A percentile compares a stretch with the other conserved stretches of the same genome.
Evolutionary conservation across 2,888 invertebrate species (phyloP).

Genomic region (Epinotia brunnichana): DNA sequence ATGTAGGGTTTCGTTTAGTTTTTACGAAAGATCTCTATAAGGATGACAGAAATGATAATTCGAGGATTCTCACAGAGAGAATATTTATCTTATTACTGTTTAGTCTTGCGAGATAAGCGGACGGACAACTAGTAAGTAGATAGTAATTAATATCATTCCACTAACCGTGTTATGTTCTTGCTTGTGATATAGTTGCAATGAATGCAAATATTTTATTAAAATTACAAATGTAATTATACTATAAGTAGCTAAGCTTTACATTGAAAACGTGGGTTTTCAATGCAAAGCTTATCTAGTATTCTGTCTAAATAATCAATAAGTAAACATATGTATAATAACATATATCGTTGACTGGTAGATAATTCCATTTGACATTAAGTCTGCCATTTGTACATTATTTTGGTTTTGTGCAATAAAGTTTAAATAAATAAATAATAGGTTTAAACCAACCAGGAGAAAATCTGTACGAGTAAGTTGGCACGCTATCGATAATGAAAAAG

Average conservation of each 20-base stretch:
- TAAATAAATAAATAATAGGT: too few relatives aligned
- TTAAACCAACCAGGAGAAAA: constrained; percentile 2
- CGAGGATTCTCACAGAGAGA: constrained; percentile 33
- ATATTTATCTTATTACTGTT: constrained; percentile 36
- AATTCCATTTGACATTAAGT: too few relatives aligned
- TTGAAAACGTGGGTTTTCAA: background rate
- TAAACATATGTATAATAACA: background rate
- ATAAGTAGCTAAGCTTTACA: background rate
- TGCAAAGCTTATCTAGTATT: background rate
- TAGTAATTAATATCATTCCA: constrained; percentile 36
- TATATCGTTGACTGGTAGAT: too few relatives aligned
- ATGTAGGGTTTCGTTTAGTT: constrained; percentile 67
- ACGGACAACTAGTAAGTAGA: constrained; percentile 39
- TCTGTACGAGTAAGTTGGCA: constrained; percentile 22
- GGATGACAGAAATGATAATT: constrained; percentile 52
- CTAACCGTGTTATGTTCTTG: constrained; percentile 18
- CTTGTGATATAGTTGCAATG: constrained; percentile 3
- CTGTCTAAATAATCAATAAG: background rate
- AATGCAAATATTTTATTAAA: background rate
- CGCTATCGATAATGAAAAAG: constrained; percentile 36
- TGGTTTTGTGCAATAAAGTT: too few relatives aligned
- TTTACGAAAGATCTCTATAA: constrained; percentile 52
- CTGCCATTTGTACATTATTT: too few relatives aligned
- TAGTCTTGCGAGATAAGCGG: constrained; percentile 22
- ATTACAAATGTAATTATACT: constrained; percentile 1